Conservation (phyloP, 2,888 invertebrate species). For the Drosophila silvestris region DNA sequence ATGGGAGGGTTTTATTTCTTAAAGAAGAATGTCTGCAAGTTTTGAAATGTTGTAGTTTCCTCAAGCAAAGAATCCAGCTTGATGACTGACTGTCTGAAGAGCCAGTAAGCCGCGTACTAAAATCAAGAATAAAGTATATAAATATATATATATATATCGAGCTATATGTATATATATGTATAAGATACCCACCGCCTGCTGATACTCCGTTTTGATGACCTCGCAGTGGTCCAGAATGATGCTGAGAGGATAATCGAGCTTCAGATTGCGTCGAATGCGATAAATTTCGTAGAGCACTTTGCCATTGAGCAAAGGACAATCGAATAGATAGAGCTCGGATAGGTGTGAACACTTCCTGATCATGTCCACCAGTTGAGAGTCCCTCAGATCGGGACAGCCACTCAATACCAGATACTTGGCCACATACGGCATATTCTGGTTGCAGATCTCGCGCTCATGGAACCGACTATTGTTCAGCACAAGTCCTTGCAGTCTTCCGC, state of each 20-base stretch:
- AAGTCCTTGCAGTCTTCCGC: constrained; percentile 35
- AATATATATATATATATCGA: neutral
- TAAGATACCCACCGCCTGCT: constrained; percentile 31
- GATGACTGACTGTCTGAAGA: constrained; percentile 15
- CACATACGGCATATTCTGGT: constrained; percentile 38
- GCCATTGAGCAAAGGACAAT: constrained; percentile 47
- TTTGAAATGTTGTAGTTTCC: constrained; percentile 21
- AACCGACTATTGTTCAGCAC: constrained; percentile 45
- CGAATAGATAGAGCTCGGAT: constrained; percentile 44
- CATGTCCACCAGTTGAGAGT: constrained; percentile 43
- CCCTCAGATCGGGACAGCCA: constrained; percentile 45
- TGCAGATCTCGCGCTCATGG: constrained; percentile 22
- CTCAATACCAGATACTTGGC: constrained; percentile 44
- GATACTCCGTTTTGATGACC: constrained; percentile 23
- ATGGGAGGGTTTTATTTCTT: neutral
- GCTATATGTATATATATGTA: no score
- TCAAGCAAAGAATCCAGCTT: constrained; percentile 37
- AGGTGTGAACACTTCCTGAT: constrained; percentile 31
- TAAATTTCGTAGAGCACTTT: constrained; percentile 40
- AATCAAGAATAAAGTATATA: neutral
- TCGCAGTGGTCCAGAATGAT: constrained; percentile 40
- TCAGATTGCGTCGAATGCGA: constrained; percentile 28
- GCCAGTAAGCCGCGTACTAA: constrained; percentile 41
- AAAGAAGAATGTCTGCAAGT: constrained; percentile 51
- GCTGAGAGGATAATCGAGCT: constrained; percentile 35